A percentile compares a stretch with the other conserved stretches of the same genome.
These are phyloP conservation scores for Serinus canaria DNA, from an alignment of 2,113 vertebrate genomes.

Conservation along the genomic window DNA sequence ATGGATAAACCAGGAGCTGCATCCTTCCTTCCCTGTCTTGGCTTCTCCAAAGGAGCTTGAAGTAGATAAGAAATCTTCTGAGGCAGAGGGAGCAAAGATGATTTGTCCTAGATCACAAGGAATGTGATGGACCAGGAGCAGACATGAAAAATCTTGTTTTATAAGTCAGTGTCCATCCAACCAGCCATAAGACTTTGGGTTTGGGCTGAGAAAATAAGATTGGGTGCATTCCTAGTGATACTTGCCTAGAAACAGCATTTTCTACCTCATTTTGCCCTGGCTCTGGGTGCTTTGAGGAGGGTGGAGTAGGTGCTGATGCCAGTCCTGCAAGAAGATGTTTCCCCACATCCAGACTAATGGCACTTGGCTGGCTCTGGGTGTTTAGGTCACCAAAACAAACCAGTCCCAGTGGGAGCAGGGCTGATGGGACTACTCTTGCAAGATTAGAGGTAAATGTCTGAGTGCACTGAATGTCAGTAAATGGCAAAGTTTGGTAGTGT, in stretches of 20 bases:
- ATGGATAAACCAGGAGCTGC: not conserved
- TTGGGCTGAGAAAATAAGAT: not conserved
- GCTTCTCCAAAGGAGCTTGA: not conserved
- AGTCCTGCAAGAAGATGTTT: not conserved
- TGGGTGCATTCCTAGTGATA: not conserved
- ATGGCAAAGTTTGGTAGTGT: not conserved
- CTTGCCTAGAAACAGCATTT: not conserved
- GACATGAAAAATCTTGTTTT: not conserved
- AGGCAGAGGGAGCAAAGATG: not conserved
- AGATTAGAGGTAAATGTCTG: not conserved
- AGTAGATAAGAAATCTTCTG: not conserved
- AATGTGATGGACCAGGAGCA: not conserved
- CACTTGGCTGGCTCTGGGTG: not conserved
- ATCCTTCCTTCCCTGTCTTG: not conserved
- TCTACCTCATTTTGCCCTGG: not conserved
- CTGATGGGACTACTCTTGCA: not conserved
- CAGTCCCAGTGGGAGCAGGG: not conserved
- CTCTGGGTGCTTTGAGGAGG: not conserved
- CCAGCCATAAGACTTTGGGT: not conserved
- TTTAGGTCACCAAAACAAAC: not conserved
- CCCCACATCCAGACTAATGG: not conserved
- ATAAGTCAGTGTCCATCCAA: not conserved
- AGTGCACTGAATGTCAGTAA: not conserved
- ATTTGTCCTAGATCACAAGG: not conserved
- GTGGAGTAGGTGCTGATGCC: not conserved